These are phyloP conservation scores for Criorhina ranunculi DNA, from an alignment of 2,888 invertebrate species.

Conservation along the genomic window DNA sequence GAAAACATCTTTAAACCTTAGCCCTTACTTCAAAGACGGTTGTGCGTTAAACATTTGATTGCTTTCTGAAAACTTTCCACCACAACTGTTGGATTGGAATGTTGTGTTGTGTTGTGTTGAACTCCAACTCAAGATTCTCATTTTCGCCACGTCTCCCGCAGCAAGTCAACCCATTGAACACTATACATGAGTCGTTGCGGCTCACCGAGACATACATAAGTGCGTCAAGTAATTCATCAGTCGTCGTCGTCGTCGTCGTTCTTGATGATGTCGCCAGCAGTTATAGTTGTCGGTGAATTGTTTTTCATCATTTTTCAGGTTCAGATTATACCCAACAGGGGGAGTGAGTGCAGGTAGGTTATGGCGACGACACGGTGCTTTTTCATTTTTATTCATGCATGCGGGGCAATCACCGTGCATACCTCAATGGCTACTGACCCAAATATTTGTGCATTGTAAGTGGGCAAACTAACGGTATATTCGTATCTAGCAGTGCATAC, in stretches of 20 bases:
- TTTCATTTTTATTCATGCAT: conserved; percentile 42
- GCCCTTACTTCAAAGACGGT: too few relatives aligned
- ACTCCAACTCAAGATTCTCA: conserved; percentile 17
- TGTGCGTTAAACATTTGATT: too few relatives aligned
- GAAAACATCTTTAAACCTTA: too few relatives aligned
- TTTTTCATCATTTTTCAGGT: conserved; percentile 64
- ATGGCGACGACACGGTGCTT: conserved; percentile 6
- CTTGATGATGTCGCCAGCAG: conserved; percentile 50
- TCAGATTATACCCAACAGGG: conserved; percentile 26
- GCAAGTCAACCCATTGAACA: conserved; percentile 11
- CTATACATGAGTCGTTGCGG: conserved; percentile 47
- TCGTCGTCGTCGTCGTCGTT: conserved; percentile 14
- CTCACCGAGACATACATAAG: conserved; percentile 48
- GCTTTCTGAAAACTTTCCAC: not conserved
- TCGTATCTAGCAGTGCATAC: conserved; percentile 21
- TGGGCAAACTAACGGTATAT: conserved; percentile 73
- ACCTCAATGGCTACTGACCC: conserved; percentile 75
- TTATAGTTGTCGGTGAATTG: conserved; percentile 46
- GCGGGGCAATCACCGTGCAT: conserved; percentile 57
- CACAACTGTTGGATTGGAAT: conserved; percentile 16
- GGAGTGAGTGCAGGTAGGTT: conserved; percentile 5
- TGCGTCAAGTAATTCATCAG: conserved; percentile 67
- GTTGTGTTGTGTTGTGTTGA: conserved; percentile 1
- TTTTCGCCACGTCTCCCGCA: not conserved
- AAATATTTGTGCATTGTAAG: conserved; percentile 76